Evolutionary conservation across 2,113 vertebrate species (phyloP).

Genomic region (Mustelus asterias): DNA sequence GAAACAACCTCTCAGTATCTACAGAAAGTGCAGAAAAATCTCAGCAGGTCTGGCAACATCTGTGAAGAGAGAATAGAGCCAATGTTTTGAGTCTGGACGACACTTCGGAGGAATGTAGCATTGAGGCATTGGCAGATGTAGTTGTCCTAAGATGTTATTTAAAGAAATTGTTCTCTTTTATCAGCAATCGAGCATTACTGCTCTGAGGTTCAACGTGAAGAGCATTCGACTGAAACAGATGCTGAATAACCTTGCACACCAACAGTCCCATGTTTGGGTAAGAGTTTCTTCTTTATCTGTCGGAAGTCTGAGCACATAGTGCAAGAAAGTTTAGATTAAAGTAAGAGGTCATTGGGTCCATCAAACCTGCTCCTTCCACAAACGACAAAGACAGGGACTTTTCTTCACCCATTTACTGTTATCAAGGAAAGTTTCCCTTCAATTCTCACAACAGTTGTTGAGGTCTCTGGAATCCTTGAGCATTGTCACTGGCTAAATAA

Average conservation of each 20-base stretch:
- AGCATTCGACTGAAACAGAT: constrained; percentile 50
- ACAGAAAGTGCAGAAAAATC: too few species aligned
- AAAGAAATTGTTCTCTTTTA: constrained; percentile 36
- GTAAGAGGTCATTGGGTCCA: constrained; percentile 46
- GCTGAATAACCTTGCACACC: constrained; percentile 61
- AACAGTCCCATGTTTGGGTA: constrained; percentile 57
- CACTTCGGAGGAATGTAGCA: background rate
- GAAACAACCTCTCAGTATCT: too few species aligned
- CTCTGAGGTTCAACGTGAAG: constrained; percentile 56
- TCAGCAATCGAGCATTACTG: constrained; percentile 60
- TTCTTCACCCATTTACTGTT: background rate
- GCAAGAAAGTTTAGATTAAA: background rate
- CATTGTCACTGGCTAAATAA: background rate
- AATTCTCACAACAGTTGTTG: background rate
- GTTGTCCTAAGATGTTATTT: background rate
- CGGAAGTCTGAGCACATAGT: background rate
- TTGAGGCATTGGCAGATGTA: background rate
- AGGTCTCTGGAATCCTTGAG: background rate
- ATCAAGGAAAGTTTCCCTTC: background rate
- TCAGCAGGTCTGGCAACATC: too few species aligned
- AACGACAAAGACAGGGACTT: background rate
- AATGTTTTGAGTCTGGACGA: too few species aligned
- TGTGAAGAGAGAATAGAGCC: too few species aligned
- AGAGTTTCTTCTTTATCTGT: constrained; percentile 34
- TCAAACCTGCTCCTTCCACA: background rate